Evolutionary conservation across 2,797 vertebrate species (phyloP), one percentile per base, ranked within the genome.

Genomic region (Sebastes iracundus): DNA sequence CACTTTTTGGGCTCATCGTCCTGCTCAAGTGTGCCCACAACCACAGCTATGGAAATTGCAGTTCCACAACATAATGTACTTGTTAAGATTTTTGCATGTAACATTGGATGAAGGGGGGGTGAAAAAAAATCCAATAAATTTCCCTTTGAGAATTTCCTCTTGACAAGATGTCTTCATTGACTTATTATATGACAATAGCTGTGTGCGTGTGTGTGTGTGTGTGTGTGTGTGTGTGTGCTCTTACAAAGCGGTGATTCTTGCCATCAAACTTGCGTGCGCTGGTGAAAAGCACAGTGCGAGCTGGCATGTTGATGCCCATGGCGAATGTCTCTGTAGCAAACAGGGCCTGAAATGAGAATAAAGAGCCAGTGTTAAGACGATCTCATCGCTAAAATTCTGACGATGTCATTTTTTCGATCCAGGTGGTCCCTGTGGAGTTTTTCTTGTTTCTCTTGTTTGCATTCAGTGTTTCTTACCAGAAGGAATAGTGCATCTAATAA

Each of bases 241-340:
- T 96, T 96, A 99, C 99, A 97, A 98, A 99, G 89, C 98, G 96
- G 83, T 99, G 98, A 91, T 96, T 98, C 87, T 99, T 99, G 82
- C 99, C 99, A 68, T 99, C 98, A 86, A 96, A 99, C 91, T 99
- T 99, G 81, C 97, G 97, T 4, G 99, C 98, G 72, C 96, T 99
- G 49, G 99, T 99, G 93, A 99, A 99, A 18, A 99, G 95, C 61
- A 99, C 99, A 1, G 99, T 99, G 84, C 98, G 97, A 64, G 98
- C 99, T 1, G 98, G 99, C 98, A 99, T 99, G 93, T 99, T 99
- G 95, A 99, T 99, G 66, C 98, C 98, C 98, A 99, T 99, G 66
- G 98, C 97, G 81, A 99, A 99, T 0, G 98, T 99, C 93, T 99
- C 98, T 1, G 98, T 99, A 49, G 98, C 98, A 94, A 99, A 99